Base-by-base conservation (phyloP, 2,113 vertebrate species). In the Paracanthobrama guichenoti region DNA sequence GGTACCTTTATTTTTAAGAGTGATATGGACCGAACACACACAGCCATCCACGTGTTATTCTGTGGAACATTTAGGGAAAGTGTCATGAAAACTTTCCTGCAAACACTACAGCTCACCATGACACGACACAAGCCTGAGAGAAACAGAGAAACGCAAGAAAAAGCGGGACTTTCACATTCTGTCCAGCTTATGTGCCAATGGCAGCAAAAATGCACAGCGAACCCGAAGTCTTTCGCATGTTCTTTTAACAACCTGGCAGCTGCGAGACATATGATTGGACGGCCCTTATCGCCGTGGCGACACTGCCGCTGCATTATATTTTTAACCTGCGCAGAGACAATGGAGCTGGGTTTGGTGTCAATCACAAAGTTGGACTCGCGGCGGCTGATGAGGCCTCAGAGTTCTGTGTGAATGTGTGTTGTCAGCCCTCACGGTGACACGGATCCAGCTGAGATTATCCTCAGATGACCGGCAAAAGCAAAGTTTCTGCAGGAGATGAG, bases 191-290 rank as follows among this genome's bases (percentile, higher is more conserved):
- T 82, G 75, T 79, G 81, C 67, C 86, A 57, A 69, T 87, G 88
- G 84, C 82, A 86, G 83, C 82, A 82, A 60, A 75, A 87, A 84
- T 31, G 24, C 55, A 18, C 59, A 74, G 35, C 4, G 18, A 88
- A 85, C 48, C n/a, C 39, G 24, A 86, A 83, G 74, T 64, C 24
- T 79, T 79, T 89, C 79, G 79, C 83, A 75, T 87, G 83, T 86
- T 84, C 78, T 64, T 39, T 87, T 85, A 88, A 87, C 88, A 89
- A 86, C 73, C 86, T 88, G 89, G 81, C 89, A 89, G 88, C 86
- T 84, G 81, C 42, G 53, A 83, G 75, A 83, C 86, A 79, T 77
- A 74, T 84, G 89, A 86, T 88, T 87, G 87, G 90, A 88, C 79
- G 80, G 84, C 80, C 85, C 79, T 84, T 84, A 84, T 87, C 71